phyloP scores from a whole-genome alignment of 2,113 vertebrate species.

The Brachyistius frenatus region DNA sequence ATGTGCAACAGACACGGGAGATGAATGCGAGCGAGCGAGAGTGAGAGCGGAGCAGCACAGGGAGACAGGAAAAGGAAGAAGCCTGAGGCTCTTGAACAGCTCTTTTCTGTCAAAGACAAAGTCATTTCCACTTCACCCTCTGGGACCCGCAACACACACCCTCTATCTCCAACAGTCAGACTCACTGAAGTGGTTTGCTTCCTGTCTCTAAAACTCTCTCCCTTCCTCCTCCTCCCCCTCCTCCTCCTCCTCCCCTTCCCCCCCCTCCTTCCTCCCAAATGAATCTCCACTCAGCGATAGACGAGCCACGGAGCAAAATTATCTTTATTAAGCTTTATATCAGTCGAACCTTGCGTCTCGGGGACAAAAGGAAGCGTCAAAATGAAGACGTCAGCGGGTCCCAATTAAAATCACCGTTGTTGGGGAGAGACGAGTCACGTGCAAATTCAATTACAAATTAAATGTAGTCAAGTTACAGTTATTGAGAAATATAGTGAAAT shows the following conservation, averaged over 20 bases:
- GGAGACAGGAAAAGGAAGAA: slow-evolving; percentile 47
- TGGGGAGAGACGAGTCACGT: no score
- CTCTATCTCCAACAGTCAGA: slow-evolving; percentile 50
- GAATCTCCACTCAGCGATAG: slow-evolving; percentile 28
- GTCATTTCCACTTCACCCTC: slow-evolving; percentile 65
- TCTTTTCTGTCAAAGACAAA: slow-evolving; percentile 74
- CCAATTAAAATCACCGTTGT: no score
- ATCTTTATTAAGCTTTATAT: slow-evolving; percentile 27
- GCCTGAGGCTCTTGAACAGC: slow-evolving; percentile 53
- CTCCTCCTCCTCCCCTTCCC: background rate
- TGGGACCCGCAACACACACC: slow-evolving; percentile 38
- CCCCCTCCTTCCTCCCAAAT: slow-evolving; percentile 1
- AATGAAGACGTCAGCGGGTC: no score
- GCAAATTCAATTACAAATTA: no score
- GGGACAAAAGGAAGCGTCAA: no score
- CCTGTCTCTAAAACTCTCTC: slow-evolving; percentile 45
- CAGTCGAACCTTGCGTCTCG: no score
- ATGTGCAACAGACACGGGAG: slow-evolving; percentile 34
- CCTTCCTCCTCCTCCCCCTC: background rate
- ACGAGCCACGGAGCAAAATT: slow-evolving; percentile 27
- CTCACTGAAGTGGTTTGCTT: slow-evolving; percentile 47
- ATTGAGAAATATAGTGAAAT: no score
- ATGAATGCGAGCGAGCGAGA: slow-evolving; percentile 31
- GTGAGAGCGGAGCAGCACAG: slow-evolving; percentile 13
- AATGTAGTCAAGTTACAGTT: no score